Conservation (phyloP, 2,113 vertebrate genomes). For the Neopipo cinnamomea region DNA sequence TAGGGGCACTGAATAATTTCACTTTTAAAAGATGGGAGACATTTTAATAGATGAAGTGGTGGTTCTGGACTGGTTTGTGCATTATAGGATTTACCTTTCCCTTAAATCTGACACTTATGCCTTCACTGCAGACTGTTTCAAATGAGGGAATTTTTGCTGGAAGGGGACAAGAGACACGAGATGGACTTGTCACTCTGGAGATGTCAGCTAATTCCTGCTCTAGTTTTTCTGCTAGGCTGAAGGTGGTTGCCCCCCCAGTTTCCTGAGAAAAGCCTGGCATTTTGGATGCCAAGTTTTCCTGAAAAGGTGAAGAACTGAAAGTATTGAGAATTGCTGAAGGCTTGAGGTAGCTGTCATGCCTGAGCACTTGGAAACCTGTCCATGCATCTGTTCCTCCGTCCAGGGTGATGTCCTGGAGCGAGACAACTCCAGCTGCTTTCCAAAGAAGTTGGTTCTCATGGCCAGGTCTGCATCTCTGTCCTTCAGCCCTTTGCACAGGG, state of each 20-base stretch:
- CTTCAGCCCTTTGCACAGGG: background rate
- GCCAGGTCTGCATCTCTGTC: background rate
- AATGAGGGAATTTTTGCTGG: background rate
- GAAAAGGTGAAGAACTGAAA: background rate
- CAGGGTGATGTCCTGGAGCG: background rate
- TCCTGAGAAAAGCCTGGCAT: background rate
- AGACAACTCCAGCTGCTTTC: background rate
- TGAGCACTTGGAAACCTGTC: background rate
- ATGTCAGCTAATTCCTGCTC: background rate
- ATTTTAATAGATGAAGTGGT: background rate
- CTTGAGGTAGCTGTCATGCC: background rate
- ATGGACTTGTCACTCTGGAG: background rate
- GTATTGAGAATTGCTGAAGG: background rate
- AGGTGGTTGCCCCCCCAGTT: background rate
- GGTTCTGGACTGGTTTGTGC: background rate
- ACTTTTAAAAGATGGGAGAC: background rate
- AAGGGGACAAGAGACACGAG: background rate
- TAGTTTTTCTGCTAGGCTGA: background rate
- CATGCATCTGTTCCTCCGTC: background rate
- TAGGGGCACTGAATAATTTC: slow-evolving; percentile 19
- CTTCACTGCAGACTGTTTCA: background rate
- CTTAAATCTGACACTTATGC: background rate
- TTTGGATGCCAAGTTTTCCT: background rate
- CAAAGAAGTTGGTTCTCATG: background rate
- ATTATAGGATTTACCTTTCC: background rate